These are phyloP conservation scores for Clarias macrocephalus DNA, from an alignment of 2,113 vertebrate species.

Conservation along the genomic window DNA sequence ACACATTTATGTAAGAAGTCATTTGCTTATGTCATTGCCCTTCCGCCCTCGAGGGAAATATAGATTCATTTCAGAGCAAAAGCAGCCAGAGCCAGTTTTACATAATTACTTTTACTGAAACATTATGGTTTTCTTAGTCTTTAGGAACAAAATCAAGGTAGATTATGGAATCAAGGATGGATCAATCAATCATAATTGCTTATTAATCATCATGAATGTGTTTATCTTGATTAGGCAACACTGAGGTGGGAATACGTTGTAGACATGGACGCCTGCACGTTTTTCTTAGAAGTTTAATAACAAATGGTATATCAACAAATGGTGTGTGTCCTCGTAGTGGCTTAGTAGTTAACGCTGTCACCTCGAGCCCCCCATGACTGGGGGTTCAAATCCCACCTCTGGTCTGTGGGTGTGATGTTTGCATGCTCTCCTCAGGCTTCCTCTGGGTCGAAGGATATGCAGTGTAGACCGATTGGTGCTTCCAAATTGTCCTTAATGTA, in stretches of 20 bases:
- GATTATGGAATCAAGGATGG: background rate
- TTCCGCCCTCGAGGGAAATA: background rate
- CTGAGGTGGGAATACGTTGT: background rate
- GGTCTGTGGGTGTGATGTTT: too few species aligned
- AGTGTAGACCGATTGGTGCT: too few species aligned
- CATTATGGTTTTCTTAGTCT: background rate
- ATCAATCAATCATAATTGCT: background rate
- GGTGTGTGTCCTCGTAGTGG: background rate
- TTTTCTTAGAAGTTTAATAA: background rate
- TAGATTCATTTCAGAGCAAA: background rate
- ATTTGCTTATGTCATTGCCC: background rate
- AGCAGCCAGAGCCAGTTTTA: conserved; percentile 2
- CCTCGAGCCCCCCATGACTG: too few species aligned
- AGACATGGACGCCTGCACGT: background rate
- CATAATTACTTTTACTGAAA: background rate
- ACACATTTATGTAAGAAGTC: too few species aligned
- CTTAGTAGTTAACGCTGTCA: too few species aligned
- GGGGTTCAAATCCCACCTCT: background rate
- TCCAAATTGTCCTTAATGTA: too few species aligned
- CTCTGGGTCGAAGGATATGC: too few species aligned
- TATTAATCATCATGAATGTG: background rate
- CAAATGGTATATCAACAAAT: background rate
- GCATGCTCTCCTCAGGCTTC: too few species aligned
- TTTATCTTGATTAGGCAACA: background rate
- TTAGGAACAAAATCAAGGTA: background rate